Base-by-base conservation (phyloP, 1,140 invertebrate genomes). In the Pachyrhynchus sulphureomaculatus region DNA sequence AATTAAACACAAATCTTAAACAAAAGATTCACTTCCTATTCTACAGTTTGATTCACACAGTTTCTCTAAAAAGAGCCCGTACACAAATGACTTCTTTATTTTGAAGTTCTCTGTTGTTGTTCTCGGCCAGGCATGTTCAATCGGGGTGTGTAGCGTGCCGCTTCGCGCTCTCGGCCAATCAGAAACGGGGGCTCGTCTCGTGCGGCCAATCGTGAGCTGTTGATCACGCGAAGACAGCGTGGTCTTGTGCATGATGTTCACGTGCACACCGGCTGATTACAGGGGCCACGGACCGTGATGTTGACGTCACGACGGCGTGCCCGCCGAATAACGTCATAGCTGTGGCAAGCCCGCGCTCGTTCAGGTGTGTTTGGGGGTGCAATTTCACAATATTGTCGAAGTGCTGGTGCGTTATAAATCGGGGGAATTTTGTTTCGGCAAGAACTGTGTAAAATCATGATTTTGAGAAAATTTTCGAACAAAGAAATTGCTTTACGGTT, bases 211-310 rank as follows among this genome's bases (percentile, higher is more conserved):
- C 64, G 44, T n/a, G 10, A 21, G 1, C 1, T 12, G 45, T 54
- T 65, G 72, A 74, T 79, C 81, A 83, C 74, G 74, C 80, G 77
- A 65, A 62, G 12, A 62, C 34, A 73, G 79, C 80, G 78, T 82
- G 81, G 76, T 76, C 72, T 62, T 60, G 45, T 75, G 79, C 82
- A 79, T 82, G 81, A 39, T 77, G 73, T 81, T 82, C 81, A 82
- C 82, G 82, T 83, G 82, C 74, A 74, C 75, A 65, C 56, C 68
- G 78, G 76, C 76, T 82, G 81, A 78, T 76, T 66, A 68, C 66
- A 68, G 74, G 74, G 75, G 74, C 65, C 67, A 48, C 65, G 68
- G 61, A 62, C 67, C 76, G 77, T 74, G 74, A 77, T 75, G 75
- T 74, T 78, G 72, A 79, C 76, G 81, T 82, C 81, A 82, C 76